A percentile compares a stretch with the other conserved stretches of the same genome.
Evolutionary conservation across 2,113 vertebrate species (phyloP).

Genomic region (Cricetomys ansorgei): DNA sequence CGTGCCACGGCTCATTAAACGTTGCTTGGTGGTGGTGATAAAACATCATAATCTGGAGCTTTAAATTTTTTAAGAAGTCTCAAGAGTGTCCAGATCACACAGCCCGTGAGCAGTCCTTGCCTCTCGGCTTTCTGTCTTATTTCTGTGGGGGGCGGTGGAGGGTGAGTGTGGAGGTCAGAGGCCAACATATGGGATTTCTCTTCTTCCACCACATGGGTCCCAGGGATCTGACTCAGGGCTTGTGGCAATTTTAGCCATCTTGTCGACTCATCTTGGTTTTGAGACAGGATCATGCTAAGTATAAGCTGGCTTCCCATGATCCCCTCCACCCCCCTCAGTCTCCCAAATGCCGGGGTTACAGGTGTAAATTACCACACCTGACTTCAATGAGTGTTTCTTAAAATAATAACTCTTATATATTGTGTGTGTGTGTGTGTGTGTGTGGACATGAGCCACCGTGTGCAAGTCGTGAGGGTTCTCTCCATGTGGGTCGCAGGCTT

Average conservation of each 20-base stretch:
- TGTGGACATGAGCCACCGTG: too few relatives aligned
- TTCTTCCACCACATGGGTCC: background rate
- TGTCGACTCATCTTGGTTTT: background rate
- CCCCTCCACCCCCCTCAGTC: background rate
- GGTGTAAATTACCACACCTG: background rate
- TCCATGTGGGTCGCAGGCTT: background rate
- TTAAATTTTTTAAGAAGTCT: background rate
- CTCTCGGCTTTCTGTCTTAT: background rate
- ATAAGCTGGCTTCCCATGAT: background rate
- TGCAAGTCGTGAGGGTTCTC: too few relatives aligned
- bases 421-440: too few relatives aligned
- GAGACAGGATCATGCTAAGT: background rate
- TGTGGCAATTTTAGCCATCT: background rate
- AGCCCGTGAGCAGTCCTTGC: background rate
- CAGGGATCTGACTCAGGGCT: background rate
- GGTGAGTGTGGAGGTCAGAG: background rate
- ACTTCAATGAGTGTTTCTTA: background rate
- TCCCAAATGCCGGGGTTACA: background rate
- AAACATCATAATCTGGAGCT: background rate
- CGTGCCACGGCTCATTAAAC: background rate
- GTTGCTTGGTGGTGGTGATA: background rate
- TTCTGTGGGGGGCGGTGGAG: background rate
- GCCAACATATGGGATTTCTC: background rate
- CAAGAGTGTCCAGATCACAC: background rate
- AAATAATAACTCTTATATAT: background rate